A percentile compares a stretch with the other conserved stretches of the same genome.
Conservation (phyloP, 1,140 invertebrate species). For the Drosophila cardini region DNA sequence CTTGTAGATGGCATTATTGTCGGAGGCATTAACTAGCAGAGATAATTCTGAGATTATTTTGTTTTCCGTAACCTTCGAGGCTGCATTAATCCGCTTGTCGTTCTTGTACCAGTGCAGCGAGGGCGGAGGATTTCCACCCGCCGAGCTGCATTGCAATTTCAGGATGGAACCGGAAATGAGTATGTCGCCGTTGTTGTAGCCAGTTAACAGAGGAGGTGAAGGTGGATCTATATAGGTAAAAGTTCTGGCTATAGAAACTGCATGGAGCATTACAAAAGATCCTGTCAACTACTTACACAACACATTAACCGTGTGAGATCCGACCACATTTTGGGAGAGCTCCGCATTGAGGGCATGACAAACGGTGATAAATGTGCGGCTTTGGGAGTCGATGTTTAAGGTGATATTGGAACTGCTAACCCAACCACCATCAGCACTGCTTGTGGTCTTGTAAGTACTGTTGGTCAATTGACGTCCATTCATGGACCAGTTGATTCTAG, state of each 20-base stretch:
- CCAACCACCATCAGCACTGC: slow-evolving; percentile 92
- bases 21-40: slow-evolving; percentile 93
- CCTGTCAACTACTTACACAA: slow-evolving; percentile 90
- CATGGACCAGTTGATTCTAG: slow-evolving; percentile 95
- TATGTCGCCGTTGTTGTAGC: slow-evolving; percentile 91
- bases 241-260: background rate
- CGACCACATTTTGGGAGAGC: slow-evolving; percentile 93
- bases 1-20: slow-evolving; percentile 95
- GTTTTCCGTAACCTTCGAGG: slow-evolving; percentile 89
- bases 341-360: slow-evolving; percentile 94
- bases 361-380: slow-evolving; percentile 91
- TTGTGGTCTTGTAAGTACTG: slow-evolving; percentile 87
- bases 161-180: slow-evolving; percentile 93
- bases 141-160: slow-evolving; percentile 94
- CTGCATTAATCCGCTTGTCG: slow-evolving; percentile 90
- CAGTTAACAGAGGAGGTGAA: slow-evolving; percentile 92
- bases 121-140: slow-evolving; percentile 96
- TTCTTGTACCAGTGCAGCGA: slow-evolving; percentile 95
- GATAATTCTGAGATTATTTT: slow-evolving; percentile 93
- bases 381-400: slow-evolving; percentile 90
- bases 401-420: slow-evolving; percentile 95
- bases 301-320: slow-evolving; percentile 95
- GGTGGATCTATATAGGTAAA: slow-evolving; percentile 91
- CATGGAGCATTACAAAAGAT: background rate
- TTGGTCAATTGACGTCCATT: slow-evolving; percentile 89